Base-by-base conservation (phyloP, 2,888 invertebrate genomes). In the Xylophagus ater region DNA sequence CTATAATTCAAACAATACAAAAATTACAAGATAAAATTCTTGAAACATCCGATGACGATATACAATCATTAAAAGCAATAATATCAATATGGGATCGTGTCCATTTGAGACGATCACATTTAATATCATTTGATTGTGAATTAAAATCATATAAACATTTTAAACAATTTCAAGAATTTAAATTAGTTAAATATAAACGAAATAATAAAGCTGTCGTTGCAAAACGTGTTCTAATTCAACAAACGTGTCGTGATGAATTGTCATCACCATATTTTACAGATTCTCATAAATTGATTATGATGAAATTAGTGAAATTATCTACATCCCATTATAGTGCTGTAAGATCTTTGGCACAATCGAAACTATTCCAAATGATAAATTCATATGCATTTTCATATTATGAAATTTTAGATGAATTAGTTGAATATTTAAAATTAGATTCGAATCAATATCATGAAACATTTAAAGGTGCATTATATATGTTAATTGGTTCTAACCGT, bases 401-500 rank as follows among this genome's bases (percentile, higher is more conserved):
- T 4, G 62, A 74, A 4, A 55, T 89, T 1, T 59, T 81, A 1
- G 77, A 82, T 1, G 65, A 69, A 35, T 54, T 84, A 12, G 62
- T 71, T 2, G 71, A 74, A 31, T 66, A 82, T 21, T 62, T 88
- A 9, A 56, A 66, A 14, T 63, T 74, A 14, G 79, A 76, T 54
- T 69, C 74, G 0, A 69, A 68, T 25, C 62, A 69, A 29, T 59
- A 73, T 49, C 81, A 82, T 54, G 79, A 84, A 52, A 70, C 74
- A 45, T 77, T 81, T 53, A 83, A 85, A 66, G 90, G 90, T 4
- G 77, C 79, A 10, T 65, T 93, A 25, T 84, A 81, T 60, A 70
- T 88, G 10, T 30, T 51, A 12, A 37, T 45, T 15, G 42, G 4
- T 74, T 79, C 35, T 8, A 32, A 42, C 1, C 36, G 40, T 9